Evolutionary conservation across 2,888 invertebrate genomes (phyloP).

Genomic region (Pollenia amentaria): DNA sequence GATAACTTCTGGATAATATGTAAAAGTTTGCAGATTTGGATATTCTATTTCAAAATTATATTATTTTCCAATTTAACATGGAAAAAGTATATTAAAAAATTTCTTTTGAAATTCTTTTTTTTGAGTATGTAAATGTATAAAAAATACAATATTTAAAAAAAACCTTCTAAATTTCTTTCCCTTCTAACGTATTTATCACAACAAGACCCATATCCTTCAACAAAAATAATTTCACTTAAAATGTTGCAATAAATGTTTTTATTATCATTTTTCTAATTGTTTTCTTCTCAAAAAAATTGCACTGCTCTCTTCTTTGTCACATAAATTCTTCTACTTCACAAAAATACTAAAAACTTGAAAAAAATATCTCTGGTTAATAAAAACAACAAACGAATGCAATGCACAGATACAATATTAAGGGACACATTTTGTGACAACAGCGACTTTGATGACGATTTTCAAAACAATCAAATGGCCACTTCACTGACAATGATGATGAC

Average conservation of each 20-base stretch:
- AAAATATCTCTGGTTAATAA: constrained; percentile 27
- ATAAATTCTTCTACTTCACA: constrained; percentile 25
- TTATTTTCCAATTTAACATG: too few relatives aligned
- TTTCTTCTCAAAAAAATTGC: constrained; percentile 71
- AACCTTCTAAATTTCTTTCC: neutral
- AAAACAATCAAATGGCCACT: constrained; percentile 70
- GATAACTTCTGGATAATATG: too few relatives aligned
- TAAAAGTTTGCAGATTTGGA: too few relatives aligned
- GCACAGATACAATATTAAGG: constrained; percentile 65
- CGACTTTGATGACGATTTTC: constrained; percentile 70
- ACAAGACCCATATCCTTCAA: constrained; percentile 64
- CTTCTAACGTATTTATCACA: constrained; percentile 44
- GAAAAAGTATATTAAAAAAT: too few relatives aligned
- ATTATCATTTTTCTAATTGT: constrained; percentile 64
- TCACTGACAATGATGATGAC: constrained; percentile 67
- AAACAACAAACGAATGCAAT: constrained; percentile 29
- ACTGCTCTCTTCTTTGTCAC: constrained; percentile 67
- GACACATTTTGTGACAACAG: constrained; percentile 66
- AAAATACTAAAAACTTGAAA: constrained; percentile 16
- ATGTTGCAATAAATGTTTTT: constrained; percentile 77
- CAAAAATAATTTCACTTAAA: constrained; percentile 74
- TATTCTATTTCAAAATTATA: too few relatives aligned
- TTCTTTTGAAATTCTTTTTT: too few relatives aligned
- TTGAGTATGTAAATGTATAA: too few relatives aligned
- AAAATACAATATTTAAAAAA: neutral